Base-by-base conservation (phyloP, 2,888 invertebrate genomes). In the Pterobdella sp. region DNA sequence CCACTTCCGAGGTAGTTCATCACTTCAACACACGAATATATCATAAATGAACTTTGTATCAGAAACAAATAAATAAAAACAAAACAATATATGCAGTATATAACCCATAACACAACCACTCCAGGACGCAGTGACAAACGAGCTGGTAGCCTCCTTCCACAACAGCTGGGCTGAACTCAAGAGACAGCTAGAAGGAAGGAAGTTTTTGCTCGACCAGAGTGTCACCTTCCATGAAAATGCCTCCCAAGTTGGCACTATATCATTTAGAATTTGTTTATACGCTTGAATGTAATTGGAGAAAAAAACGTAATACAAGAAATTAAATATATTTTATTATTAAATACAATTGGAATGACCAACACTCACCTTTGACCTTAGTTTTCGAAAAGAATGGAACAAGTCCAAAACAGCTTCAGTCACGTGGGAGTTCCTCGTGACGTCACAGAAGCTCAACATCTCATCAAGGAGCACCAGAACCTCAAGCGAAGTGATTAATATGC, bases 101-200 rank as follows among this genome's bases (percentile, higher is more conserved):
- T n/a, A n/a, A 14, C 49, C 49, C 49, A 7, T 42, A 42, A 14
- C 49, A 42, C 49, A 42, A 42, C 22, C 49, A 7, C 49, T 22
- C 4, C 60, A 56, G 60, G 60, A 22, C 7, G 4, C 60, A 3
- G 26, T 26, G n/a, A 26, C 26, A 3, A 26, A 90, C 74, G 92
- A 92, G 49, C 93, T 93, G 93, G 92, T 92, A 26, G 90, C 91
- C 81, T 84, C 85, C 37, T 81, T 87, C 72, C 84, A 84, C 26
- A 81, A 84, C 76, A 86, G 87, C 42, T 93, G 93, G 93, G 88
- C 88, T 79, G 92, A 93, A 81, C 89, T 93, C 73, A 89, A 92
- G 82, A 86, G 87, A 76, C 88, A 91, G 80, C 85, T 93, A 77
- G 90, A 91, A 79, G 87, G 89, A 76, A 86, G 93, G 70, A 90